A percentile compares a stretch with the other conserved stretches of the same genome.
Evolutionary conservation across 2,888 invertebrate genomes (phyloP).

Genomic region (Elegia similella): DNA sequence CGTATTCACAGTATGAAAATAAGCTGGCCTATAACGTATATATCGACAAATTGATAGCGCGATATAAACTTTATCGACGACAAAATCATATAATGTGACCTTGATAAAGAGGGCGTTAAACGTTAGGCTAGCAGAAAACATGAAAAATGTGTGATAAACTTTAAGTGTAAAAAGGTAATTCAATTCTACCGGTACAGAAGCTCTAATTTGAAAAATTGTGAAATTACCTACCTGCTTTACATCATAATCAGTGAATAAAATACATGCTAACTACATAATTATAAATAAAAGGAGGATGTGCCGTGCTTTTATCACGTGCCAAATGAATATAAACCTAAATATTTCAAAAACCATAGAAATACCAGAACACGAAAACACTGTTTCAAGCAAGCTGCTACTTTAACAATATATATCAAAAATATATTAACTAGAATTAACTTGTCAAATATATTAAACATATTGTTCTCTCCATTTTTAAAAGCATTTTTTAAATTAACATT

Average conservation of each 20-base stretch:
- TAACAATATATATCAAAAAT: constrained; percentile 20
- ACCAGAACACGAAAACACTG: constrained; percentile 15
- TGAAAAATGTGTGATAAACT: neutral
- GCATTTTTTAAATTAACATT: too few relatives aligned
- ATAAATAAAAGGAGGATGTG: constrained; percentile 6
- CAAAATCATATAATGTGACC: too few relatives aligned
- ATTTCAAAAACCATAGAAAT: constrained; percentile 8
- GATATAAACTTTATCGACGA: too few relatives aligned
- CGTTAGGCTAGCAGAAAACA: neutral
- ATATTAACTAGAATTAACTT: constrained; percentile 23
- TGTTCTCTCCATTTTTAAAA: neutral
- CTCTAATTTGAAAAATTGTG: neutral
- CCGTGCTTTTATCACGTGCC: constrained; percentile 12
- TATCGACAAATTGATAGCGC: too few relatives aligned
- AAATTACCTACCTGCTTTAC: neutral
- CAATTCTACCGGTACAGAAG: constrained; percentile 2
- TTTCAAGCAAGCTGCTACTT: constrained; percentile 27
- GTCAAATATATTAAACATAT: constrained; percentile 22
- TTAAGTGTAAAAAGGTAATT: neutral
- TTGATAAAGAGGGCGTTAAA: too few relatives aligned
- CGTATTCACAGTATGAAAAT: too few relatives aligned
- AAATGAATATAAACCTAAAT: constrained; percentile 18
- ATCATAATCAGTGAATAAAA: neutral
- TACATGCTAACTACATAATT: constrained; percentile 4
- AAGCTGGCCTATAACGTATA: too few relatives aligned